A percentile compares a stretch with the other conserved stretches of the same genome.
phyloP scores from a whole-genome alignment of 1,140 invertebrate genomes.

The Elysia chlorotica region DNA sequence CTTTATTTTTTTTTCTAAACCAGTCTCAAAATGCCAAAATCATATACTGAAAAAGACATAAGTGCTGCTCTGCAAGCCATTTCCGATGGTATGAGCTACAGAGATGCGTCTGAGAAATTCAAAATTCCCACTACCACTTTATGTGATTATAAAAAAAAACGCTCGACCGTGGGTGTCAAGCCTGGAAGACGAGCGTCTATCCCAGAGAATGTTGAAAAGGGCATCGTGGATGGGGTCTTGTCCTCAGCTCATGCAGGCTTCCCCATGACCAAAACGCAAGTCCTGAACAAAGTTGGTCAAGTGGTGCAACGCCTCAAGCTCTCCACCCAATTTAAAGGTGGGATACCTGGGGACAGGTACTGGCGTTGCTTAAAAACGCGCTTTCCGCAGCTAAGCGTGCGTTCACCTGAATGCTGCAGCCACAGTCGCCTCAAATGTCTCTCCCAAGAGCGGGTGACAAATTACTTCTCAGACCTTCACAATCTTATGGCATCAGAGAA shows the following conservation, averaged over 20 bases:
- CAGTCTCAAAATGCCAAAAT: too few species aligned
- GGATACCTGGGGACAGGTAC: conserved; percentile 2
- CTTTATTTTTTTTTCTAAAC: too few species aligned
- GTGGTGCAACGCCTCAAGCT: neutral
- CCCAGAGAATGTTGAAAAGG: conserved; percentile 1
- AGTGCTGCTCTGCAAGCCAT: neutral
- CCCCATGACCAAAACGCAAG: neutral
- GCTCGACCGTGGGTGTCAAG: neutral
- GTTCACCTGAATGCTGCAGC: too few species aligned
- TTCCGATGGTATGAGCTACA: neutral
- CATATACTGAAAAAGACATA: neutral
- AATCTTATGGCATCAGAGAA: too few species aligned
- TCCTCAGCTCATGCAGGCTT: conserved; percentile 1
- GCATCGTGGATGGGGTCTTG: neutral
- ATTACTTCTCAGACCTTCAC: too few species aligned
- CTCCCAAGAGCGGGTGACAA: too few species aligned
- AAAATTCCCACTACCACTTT: conserved; percentile 4
- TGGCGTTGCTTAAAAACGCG: neutral
- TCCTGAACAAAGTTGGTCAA: neutral
- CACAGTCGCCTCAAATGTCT: too few species aligned
- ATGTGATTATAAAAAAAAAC: neutral
- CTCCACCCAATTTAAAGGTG: conserved; percentile 1
- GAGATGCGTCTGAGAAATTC: neutral
- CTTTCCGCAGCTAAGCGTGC: neutral
- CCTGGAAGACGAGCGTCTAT: neutral